Evolutionary conservation across 2,888 invertebrate genomes (phyloP), one percentile per base, ranked within the genome.

Genomic region (Drosophila prolongata): DNA sequence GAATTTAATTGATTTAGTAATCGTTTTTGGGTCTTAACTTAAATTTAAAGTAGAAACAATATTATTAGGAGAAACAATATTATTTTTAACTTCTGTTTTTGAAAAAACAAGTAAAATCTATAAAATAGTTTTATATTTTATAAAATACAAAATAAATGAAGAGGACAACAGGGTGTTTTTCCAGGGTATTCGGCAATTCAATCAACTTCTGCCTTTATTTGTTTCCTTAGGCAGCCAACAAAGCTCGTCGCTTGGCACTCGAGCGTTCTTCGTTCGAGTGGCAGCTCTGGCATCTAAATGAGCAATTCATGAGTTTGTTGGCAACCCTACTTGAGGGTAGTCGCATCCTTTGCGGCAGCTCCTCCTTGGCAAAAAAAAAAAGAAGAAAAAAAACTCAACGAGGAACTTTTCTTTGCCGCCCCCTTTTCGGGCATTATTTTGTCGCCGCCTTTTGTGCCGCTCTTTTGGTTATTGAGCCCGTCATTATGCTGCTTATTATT

Each of bases 261-360:
- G 69, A 77, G 69, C 62, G 61, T 54, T 49, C 49, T 35, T 35
- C 60, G 71, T 64, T 76, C 73, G 76, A 86, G 85, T 79, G 86
- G 66, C 76, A 52, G 79, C 86, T 86, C 75, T 71, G 72, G 60
- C 80, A 71, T 77, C 83, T 80, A 86, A 86, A 86, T 86, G 86
- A 86, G 86, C 86, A 86, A 86, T 88, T 86, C 86, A 86, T 83
- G 88, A 64, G 71, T 71, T 76, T 82, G 83, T 80, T 82, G 87
- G 82, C 81, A 83, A 81, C 81, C 79, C 83, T 83, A 80, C 81
- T 83, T 76, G 72, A 84, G 79, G 50, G 54, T 58, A 38, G 53
- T 67, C 66, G 44, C 66, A 61, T 74, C 54, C 66, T 62, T 62
- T 42, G 8, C 30, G 46, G 30, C 16, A 16, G 37, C 46, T 43